Conservation (phyloP, 35 echinoderm and acorn worm species). For the Heliocidaris erythrogramma region DNA sequence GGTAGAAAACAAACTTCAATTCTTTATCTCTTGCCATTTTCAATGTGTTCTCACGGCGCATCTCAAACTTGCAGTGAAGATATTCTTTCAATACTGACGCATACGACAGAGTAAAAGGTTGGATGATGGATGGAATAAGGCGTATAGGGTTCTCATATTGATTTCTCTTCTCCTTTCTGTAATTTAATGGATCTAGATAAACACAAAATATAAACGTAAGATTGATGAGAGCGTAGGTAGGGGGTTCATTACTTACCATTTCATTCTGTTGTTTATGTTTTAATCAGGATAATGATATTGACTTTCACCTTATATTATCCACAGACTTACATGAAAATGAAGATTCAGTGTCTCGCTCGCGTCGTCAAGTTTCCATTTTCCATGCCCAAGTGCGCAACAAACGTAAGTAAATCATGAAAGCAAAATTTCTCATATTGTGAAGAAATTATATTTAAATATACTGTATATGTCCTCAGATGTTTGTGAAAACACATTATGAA, state of each 20-base stretch:
- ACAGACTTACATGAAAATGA: slow-evolving; percentile 14
- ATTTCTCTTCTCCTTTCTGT: background rate
- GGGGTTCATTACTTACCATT: too few species aligned
- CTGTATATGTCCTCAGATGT: too few species aligned
- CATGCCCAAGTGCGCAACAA: background rate
- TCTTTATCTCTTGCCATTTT: too few species aligned
- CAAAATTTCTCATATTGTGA: background rate
- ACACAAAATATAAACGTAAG: too few species aligned
- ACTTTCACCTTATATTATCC: background rate
- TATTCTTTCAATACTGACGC: background rate
- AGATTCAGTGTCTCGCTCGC: background rate
- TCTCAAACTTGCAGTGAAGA: background rate
- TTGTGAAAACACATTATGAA: too few species aligned
- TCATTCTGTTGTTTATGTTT: background rate
- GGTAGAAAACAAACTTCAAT: too few species aligned
- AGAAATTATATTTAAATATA: too few species aligned
- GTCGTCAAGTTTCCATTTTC: slow-evolving; percentile 28
- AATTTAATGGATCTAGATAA: background rate
- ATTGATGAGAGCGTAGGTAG: too few species aligned
- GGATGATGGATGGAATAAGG: background rate
- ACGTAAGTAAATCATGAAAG: background rate
- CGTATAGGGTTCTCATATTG: background rate
- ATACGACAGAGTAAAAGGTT: too few species aligned
- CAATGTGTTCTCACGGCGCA: background rate
- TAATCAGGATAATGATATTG: background rate